A percentile compares a stretch with the other conserved stretches of the same genome.
Evolutionary conservation across 2,113 vertebrate species (phyloP).

Genomic region (Psephotus haematonotus): DNA sequence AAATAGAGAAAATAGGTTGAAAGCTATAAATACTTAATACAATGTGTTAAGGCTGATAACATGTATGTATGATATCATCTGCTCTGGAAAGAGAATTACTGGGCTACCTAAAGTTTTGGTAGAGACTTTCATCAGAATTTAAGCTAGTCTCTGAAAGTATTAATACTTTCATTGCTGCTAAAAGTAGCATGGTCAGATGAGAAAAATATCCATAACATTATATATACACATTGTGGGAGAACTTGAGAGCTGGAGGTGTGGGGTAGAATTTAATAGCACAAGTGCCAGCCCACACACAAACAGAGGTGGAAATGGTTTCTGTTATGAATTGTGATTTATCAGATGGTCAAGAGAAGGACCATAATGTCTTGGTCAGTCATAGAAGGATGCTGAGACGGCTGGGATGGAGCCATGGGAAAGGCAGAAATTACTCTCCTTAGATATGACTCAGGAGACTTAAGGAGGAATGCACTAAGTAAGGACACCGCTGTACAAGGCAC

Average conservation of each 20-base stretch:
- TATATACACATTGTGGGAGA: background rate
- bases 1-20: background rate
- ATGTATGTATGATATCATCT: background rate
- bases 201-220: background rate
- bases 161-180: background rate
- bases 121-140: background rate
- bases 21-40: background rate
- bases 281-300: background rate
- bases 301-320: background rate
- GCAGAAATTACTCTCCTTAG: background rate
- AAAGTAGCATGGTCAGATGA: background rate
- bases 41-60: background rate
- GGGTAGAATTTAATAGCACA: background rate
- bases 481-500: background rate
- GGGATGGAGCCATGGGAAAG: background rate
- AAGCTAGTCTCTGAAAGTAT: background rate
- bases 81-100: background rate
- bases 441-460: background rate
- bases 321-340: background rate
- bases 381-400: background rate
- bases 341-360: background rate
- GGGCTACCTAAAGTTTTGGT: background rate
- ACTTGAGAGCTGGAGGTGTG: background rate
- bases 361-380: rapidly evolving
- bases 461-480: rapidly evolving